phyloP scores from a whole-genome alignment of 2,888 invertebrate genomes.

The Sarcophaga variegata region DNA sequence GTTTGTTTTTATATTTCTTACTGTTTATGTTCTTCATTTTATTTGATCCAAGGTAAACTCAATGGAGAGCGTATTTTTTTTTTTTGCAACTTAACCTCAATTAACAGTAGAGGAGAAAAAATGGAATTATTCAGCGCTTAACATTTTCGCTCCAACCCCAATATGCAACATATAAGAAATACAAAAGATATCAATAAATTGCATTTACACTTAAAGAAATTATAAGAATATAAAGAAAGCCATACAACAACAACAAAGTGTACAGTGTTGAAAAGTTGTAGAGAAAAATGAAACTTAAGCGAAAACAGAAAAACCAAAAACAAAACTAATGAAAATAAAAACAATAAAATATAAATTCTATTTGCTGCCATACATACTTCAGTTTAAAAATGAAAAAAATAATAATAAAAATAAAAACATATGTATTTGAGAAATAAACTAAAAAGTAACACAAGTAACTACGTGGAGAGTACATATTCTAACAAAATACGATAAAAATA shows the following conservation, averaged over 20 bases:
- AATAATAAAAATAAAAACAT: neutral
- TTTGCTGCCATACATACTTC: slow-evolving; percentile 61
- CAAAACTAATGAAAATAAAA: slow-evolving; percentile 12
- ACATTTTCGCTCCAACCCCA: neutral
- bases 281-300: slow-evolving; percentile 12
- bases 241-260: neutral
- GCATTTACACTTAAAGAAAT: slow-evolving; percentile 62
- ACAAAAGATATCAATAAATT: slow-evolving; percentile 59
- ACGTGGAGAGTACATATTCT: neutral
- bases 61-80: no score
- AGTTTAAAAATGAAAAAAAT: slow-evolving; percentile 24
- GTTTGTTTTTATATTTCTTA: no score
- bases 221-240: neutral
- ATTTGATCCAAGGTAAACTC: no score
- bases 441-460: neutral
- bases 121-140: no score
- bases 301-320: neutral
- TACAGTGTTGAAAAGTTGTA: no score
- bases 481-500: neutral
- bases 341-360: slow-evolving; percentile 52
- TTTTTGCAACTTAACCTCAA: no score
- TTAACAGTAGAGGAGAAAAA: no score
- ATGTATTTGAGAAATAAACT: neutral
- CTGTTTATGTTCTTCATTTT: no score
- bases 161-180: slow-evolving; percentile 4